phyloP scores from a whole-genome alignment of 2,113 vertebrate species.

The Amblyopsis rosae region DNA sequence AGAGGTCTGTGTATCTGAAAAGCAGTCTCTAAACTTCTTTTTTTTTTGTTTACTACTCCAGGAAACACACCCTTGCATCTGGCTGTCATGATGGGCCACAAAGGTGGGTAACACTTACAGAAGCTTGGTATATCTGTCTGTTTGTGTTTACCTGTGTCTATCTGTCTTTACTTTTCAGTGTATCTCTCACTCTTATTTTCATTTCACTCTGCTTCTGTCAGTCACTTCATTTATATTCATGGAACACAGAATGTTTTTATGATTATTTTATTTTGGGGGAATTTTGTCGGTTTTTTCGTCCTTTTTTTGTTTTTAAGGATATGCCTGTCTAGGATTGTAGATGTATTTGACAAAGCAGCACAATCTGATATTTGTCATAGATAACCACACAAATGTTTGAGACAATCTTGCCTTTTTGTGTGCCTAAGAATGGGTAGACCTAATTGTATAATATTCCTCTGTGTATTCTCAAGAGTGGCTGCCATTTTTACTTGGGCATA shows the following conservation, averaged over 20 bases:
- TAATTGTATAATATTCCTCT: too few species aligned
- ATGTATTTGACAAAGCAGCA: too few species aligned
- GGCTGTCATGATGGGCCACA: slow-evolving; percentile 98
- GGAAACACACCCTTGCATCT: slow-evolving; percentile 98
- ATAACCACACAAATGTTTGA: too few species aligned
- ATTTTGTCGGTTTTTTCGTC: too few species aligned
- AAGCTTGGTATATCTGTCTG: not conserved
- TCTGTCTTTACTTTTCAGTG: not conserved
- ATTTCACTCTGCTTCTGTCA: not conserved
- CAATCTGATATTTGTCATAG: too few species aligned
- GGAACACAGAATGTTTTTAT: not conserved
- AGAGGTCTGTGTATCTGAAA: slow-evolving; percentile 25
- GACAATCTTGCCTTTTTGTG: too few species aligned
- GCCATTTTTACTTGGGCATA: too few species aligned
- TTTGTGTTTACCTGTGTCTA: not conserved
- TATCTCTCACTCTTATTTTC: not conserved
- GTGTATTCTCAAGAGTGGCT: too few species aligned
- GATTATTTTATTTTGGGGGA: too few species aligned
- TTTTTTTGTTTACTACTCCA: slow-evolving; percentile 66
- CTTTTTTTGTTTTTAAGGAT: too few species aligned
- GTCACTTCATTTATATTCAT: not conserved
- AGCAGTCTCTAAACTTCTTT: not conserved
- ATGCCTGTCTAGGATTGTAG: too few species aligned
- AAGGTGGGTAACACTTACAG: slow-evolving; percentile 83
- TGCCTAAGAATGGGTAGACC: too few species aligned